Evolutionary conservation across 2,113 vertebrate genomes (phyloP).

Genomic region (Salvator merianae): DNA sequence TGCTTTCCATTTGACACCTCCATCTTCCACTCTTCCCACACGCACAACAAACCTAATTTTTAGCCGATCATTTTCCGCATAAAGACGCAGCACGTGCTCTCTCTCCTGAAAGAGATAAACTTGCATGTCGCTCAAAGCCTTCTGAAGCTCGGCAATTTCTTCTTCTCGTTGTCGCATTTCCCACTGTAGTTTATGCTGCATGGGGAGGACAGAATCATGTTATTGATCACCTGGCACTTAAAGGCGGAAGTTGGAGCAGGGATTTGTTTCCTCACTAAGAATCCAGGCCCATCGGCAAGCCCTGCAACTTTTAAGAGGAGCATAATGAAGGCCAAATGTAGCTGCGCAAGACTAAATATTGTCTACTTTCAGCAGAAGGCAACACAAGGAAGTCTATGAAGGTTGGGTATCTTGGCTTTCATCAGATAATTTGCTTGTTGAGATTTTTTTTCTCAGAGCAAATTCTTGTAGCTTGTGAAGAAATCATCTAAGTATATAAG

Average conservation of each 20-base stretch:
- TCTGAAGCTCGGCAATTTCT: slow-evolving; percentile 89
- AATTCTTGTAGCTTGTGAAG: background rate
- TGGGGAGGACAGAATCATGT: background rate
- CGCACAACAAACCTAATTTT: slow-evolving; percentile 86
- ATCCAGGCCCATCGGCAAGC: background rate
- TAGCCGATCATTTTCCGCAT: slow-evolving; percentile 92
- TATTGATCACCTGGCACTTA: background rate
- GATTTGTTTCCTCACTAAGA: background rate
- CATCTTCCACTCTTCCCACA: rapidly evolving
- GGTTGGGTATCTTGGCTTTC: background rate
- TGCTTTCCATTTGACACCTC: background rate
- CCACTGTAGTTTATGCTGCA: slow-evolving; percentile 89
- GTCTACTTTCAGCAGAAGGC: background rate
- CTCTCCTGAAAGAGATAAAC: slow-evolving; percentile 93
- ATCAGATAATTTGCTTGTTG: too few relatives aligned
- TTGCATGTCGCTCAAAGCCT: slow-evolving; percentile 94
- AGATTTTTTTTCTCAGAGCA: background rate
- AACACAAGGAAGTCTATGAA: background rate
- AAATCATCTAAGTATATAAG: background rate
- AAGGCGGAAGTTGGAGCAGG: background rate
- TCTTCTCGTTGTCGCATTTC: slow-evolving; percentile 86
- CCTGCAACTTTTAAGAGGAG: rapidly evolving
- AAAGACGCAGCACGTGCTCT: slow-evolving; percentile 91
- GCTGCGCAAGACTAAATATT: too few relatives aligned
- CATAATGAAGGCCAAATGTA: too few relatives aligned